Conservation (phyloP, 2,888 invertebrate genomes). For the Coremacera marginata region DNA sequence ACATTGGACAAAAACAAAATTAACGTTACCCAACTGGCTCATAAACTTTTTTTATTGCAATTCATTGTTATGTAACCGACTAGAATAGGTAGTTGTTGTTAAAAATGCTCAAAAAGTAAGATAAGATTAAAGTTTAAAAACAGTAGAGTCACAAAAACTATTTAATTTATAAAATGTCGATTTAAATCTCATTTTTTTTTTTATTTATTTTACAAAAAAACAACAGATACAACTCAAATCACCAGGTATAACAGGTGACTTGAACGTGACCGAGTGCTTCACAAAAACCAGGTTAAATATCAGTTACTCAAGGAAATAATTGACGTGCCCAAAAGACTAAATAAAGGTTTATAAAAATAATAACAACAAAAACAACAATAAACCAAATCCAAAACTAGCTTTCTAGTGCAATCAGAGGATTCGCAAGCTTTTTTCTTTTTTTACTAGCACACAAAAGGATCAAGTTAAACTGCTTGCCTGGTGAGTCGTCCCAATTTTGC, state of each 20-base stretch:
- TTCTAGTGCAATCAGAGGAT: background rate
- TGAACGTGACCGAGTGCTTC: conserved; percentile 52
- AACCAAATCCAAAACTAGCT: conserved; percentile 8
- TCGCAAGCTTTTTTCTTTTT: background rate
- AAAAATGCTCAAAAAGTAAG: no score
- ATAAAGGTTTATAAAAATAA: conserved; percentile 16
- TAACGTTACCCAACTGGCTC: no score
- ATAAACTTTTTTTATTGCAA: no score
- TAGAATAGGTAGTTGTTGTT: no score
- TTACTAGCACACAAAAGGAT: background rate
- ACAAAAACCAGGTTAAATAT: conserved; percentile 61
- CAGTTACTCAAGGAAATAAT: conserved; percentile 44
- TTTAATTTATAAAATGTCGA: no score
- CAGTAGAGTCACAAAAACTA: no score
- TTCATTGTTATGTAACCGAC: no score
- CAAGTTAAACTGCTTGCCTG: conserved; percentile 16
- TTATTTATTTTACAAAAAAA: conserved; percentile 48
- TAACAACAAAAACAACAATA: conserved; percentile 21
- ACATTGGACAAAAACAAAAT: no score
- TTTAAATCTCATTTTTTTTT: no score
- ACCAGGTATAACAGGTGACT: background rate
- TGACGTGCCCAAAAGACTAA: conserved; percentile 5
- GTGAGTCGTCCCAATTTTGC: conserved; percentile 25
- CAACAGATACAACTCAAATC: background rate
- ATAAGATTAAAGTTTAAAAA: no score